phyloP scores from a whole-genome alignment of 2,113 vertebrate species.

The Cynocephalus volans region DNA sequence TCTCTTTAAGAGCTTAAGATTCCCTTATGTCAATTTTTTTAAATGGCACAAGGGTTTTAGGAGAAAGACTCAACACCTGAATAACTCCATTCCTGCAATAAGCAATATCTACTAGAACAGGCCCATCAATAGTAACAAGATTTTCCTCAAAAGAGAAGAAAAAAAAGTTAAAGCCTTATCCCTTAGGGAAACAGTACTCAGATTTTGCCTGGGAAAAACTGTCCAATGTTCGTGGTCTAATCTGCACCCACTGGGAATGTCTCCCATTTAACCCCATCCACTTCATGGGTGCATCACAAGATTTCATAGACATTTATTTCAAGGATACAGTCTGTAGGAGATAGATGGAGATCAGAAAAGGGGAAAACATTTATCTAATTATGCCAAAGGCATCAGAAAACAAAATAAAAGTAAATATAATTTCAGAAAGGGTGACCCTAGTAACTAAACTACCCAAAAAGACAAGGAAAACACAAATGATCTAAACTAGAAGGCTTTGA shows the following conservation, averaged over 20 bases:
- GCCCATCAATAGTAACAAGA: not conserved
- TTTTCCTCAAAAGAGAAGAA: not conserved
- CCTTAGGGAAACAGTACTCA: not conserved
- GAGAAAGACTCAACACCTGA: not conserved
- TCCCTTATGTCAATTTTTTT: not conserved
- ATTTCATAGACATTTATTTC: not conserved
- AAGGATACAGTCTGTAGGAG: not conserved
- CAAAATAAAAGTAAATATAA: slow-evolving; percentile 68
- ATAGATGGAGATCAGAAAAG: not conserved
- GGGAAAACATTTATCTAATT: slow-evolving; percentile 30
- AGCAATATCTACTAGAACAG: not conserved
- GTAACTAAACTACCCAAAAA: slow-evolving; percentile 30
- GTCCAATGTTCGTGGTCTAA: not conserved
- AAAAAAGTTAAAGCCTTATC: not conserved
- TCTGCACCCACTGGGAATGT: not conserved
- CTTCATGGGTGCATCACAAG: not conserved
- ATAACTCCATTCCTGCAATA: not conserved
- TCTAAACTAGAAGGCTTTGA: slow-evolving; percentile 51
- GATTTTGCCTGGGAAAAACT: slow-evolving; percentile 26
- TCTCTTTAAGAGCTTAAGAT: slow-evolving; percentile 24
- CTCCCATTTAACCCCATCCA: not conserved
- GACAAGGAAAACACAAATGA: slow-evolving; percentile 69
- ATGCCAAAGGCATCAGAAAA: slow-evolving; percentile 49
- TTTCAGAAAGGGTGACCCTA: slow-evolving; percentile 35
- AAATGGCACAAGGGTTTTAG: not conserved